Base-by-base conservation (phyloP, 2,113 vertebrate species). In the Toxotes jaculatrix region DNA sequence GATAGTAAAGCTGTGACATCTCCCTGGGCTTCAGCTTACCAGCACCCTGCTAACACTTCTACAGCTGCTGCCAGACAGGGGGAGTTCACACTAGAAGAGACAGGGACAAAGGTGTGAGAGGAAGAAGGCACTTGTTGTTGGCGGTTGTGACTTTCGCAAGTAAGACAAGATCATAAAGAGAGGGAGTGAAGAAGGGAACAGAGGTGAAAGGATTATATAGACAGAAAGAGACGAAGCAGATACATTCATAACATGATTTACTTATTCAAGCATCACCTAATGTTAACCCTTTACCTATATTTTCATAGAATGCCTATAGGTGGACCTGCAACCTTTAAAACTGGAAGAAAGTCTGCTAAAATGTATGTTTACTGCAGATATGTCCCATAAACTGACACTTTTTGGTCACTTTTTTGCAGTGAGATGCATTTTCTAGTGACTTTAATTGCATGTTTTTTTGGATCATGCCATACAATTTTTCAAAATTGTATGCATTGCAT, bases 1-100 rank as follows among this genome's bases (percentile, higher is more conserved):
- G 96, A 90, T 98, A 99, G 92, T 98, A 99, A 89, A 99, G 97
- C 94, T 99, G 98, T 90, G 98, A 97, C 98, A 99, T 99, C 86
- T 88, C 81, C 82, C 83, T 16, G 95, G 77, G 51, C 77, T 87
- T 88, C 87, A 85, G 81, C 86, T 85, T 14, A 79, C 64, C 69
- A 72, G 74, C 71, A 69, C 70, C 53, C 81, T 77, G 83, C 79
- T 67, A 83, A 82, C 74, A 70, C 83, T 65, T 83, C 79, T 86
- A 55, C 89, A 89, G 87, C 87, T 89, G 89, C 71, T 83, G 80
- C 75, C 81, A 78, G 73, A 88, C 80, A 92, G 96, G 89, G 85
- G 94, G 95, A 95, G 94, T 85, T 94, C 94, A 94, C 83, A 87
- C 88, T 86, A 83, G 86, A 63, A 36, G 31, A 67, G 82, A 87